phyloP scores from a whole-genome alignment of 2,113 vertebrate genomes.

The Phylloscopus trochiloides region DNA sequence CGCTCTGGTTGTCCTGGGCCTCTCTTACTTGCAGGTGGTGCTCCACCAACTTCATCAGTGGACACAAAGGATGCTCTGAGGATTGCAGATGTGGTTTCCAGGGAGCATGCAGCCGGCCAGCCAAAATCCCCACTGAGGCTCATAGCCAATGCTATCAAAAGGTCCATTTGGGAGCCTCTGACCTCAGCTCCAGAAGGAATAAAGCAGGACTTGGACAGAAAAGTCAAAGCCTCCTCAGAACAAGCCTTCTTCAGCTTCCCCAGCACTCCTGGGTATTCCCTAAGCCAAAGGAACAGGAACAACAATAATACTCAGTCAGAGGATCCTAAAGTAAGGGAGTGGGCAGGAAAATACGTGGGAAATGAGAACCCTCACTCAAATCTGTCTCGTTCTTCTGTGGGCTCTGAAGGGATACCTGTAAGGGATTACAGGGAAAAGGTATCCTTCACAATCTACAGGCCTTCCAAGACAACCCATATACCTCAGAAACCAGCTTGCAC shows the following conservation, averaged over 20 bases:
- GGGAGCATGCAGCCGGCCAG: not conserved
- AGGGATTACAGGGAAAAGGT: not conserved
- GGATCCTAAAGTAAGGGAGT: not conserved
- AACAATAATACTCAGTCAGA: not conserved
- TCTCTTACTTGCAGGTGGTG: not conserved
- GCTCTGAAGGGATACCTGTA: not conserved
- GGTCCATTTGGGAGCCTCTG: constrained; percentile 61
- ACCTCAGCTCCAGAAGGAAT: constrained; percentile 19
- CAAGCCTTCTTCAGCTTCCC: constrained; percentile 12
- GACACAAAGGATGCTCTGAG: not conserved
- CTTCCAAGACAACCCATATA: not conserved
- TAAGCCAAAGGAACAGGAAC: constrained; percentile 51
- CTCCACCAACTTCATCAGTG: not conserved
- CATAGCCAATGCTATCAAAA: constrained; percentile 67
- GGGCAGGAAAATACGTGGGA: not conserved
- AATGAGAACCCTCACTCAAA: not conserved
- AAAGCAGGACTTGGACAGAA: constrained; percentile 29
- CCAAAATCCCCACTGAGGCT: constrained; percentile 69
- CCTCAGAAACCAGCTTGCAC: not conserved
- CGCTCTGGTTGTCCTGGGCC: not conserved
- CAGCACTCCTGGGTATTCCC: not conserved
- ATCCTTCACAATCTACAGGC: not conserved
- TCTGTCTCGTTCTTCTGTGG: not conserved
- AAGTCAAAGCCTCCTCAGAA: constrained; percentile 33
- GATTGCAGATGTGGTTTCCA: not conserved